Base-by-base conservation (phyloP, 2,888 invertebrate species). In the Cartodere bifasciata region DNA sequence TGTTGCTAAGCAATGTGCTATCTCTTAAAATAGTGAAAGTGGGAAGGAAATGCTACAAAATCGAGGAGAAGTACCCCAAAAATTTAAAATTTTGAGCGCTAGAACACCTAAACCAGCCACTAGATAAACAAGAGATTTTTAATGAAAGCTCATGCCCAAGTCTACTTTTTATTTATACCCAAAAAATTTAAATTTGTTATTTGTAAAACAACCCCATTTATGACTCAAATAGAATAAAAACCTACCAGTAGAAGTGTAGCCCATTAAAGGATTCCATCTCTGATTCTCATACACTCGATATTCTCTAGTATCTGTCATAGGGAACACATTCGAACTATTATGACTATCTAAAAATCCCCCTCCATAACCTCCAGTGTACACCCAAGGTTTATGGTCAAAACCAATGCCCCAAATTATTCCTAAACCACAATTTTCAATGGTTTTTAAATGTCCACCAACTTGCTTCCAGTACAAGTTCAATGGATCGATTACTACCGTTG, bases 321-420 rank as follows among this genome's bases (percentile, higher is more conserved):
- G 54, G 56, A 84, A 68, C 23, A 78, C 70, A 41, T 71, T 72
- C 14, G 67, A 62, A 35, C 67, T 70, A 43, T 68, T 55, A 30
- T 56, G 40, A 16, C 52, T 80, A 64, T 81, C 83, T 4, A 84
- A 64, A 46, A 78, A 72, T 28, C 76, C 75, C 23, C 88, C 88
- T 35, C 88, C 90, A 81, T 85, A 88, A 24, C 87, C 87, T 4
- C 83, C 82, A 7, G 83, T 84, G 49, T 90, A 88, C 3, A 82
- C 79, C 84, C 87, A 91, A n/a, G 80, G 79, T 15, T 82, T 78
- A 48, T 78, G 79, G 55, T 91, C 86, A 53, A 84, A 84, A 11
- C 87, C 82, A 85, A 91, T 72, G 2, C 83, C 90, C 91, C 91
- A 92, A n/a, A 81, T 78, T 9, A 88, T 70, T n/a, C 85, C 87